Evolutionary conservation across 23 tunicate species (phyloP).

Genomic region (Phallusia fumigata): DNA sequence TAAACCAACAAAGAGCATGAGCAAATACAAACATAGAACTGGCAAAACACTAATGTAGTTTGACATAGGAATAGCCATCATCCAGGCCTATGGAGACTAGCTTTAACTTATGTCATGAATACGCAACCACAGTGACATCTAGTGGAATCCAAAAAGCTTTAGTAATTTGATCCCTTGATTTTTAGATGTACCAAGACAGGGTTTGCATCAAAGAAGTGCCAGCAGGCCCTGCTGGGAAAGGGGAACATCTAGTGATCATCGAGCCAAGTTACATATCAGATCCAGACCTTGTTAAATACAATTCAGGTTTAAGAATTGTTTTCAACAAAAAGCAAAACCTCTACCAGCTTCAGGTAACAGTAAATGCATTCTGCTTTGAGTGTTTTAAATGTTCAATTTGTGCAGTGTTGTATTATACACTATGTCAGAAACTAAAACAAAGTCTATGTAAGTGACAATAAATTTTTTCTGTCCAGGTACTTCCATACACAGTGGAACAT

Average conservation of each 20-base stretch:
- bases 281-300: constrained; percentile 50
- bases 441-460: too few species aligned
- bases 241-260: constrained; percentile 57
- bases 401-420: too few species aligned
- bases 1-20: too few species aligned
- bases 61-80: too few species aligned
- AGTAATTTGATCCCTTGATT: neutral
- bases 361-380: neutral
- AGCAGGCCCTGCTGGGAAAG: neutral
- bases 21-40: too few species aligned
- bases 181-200: constrained; percentile 72
- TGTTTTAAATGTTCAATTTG: neutral
- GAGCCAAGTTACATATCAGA: constrained; percentile 70
- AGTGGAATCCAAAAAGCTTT: neutral
- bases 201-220: constrained; percentile 68
- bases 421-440: too few species aligned
- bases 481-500: constrained; percentile 81
- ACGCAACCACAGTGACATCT: neutral
- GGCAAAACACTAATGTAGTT: too few species aligned
- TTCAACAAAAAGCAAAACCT: constrained; percentile 69
- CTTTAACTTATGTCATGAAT: too few species aligned
- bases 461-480: constrained; percentile 55
- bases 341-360: constrained; percentile 69
- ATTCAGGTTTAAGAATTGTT: constrained; percentile 58
- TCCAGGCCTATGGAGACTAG: too few species aligned